phyloP scores from a whole-genome alignment of 64 coral and sea anemone genomes.

The Hydrozoanthus tunicans region DNA sequence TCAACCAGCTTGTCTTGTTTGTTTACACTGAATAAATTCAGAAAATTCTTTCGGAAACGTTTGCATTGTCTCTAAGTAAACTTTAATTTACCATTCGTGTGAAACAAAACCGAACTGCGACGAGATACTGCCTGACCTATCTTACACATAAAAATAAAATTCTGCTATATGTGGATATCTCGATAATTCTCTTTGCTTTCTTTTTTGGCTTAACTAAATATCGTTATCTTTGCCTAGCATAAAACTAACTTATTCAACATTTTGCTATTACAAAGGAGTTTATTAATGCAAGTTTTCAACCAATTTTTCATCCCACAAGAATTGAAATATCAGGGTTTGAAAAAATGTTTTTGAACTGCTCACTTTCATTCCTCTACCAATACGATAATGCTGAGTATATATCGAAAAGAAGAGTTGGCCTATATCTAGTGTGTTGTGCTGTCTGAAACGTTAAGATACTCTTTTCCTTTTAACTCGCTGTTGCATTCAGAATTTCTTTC shows the following conservation, averaged over 20 bases:
- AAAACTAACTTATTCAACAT: not conserved
- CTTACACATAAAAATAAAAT: not conserved
- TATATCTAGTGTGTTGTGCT: too few species aligned
- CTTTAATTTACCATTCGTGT: conserved; percentile 64
- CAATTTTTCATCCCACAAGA: too few species aligned
- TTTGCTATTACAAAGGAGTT: not conserved
- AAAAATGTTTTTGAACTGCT: too few species aligned
- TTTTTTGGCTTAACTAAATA: not conserved
- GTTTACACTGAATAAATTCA: conserved; percentile 68
- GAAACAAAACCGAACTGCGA: conserved; percentile 23
- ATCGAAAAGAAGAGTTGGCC: too few species aligned
- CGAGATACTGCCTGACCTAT: not conserved
- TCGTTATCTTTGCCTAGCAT: not conserved
- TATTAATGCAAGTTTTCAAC: not conserved
- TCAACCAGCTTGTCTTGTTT: conserved; percentile 54
- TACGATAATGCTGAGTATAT: too few species aligned
- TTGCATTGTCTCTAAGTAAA: conserved; percentile 73
- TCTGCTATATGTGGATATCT: not conserved
- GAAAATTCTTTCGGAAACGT: conserved; percentile 74
- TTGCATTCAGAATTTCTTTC: not conserved
- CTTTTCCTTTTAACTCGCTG: too few species aligned
- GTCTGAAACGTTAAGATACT: too few species aligned
- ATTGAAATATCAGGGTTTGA: too few species aligned
- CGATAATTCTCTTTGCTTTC: not conserved
- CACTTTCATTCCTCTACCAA: too few species aligned